A percentile compares a stretch with the other conserved stretches of the same genome.
Evolutionary conservation across 2,113 vertebrate species (phyloP).

Genomic region (Microcebus lehilahytsara): DNA sequence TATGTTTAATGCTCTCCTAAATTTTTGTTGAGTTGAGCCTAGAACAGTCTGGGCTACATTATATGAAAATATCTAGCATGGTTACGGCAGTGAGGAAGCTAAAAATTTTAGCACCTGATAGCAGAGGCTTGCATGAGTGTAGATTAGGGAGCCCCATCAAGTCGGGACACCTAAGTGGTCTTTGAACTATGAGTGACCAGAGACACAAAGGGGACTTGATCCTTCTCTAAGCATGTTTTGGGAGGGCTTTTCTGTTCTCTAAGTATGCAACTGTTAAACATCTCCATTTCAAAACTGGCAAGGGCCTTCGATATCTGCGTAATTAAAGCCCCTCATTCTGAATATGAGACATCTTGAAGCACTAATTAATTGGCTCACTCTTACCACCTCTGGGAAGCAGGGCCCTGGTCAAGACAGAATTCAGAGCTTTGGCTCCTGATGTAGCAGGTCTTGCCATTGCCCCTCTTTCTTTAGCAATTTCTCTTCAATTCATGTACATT

Average conservation of each 20-base stretch:
- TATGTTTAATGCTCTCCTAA: not conserved
- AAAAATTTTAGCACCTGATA: not conserved
- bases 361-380: not conserved
- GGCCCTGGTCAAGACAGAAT: not conserved
- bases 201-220: not conserved
- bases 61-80: not conserved
- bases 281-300: not conserved
- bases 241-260: not conserved
- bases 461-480: not conserved
- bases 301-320: not conserved
- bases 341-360: not conserved
- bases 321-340: not conserved
- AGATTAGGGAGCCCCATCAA: not conserved
- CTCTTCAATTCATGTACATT: not conserved
- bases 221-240: not conserved
- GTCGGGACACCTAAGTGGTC: not conserved
- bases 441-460: not conserved
- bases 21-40: not conserved
- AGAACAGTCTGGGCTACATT: not conserved
- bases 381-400: not conserved
- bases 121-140: not conserved
- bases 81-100: not conserved
- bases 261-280: not conserved
- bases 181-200: not conserved
- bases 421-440: not conserved